Conservation (phyloP, 2,888 invertebrate species). For the Tenthredo distinguenda region DNA sequence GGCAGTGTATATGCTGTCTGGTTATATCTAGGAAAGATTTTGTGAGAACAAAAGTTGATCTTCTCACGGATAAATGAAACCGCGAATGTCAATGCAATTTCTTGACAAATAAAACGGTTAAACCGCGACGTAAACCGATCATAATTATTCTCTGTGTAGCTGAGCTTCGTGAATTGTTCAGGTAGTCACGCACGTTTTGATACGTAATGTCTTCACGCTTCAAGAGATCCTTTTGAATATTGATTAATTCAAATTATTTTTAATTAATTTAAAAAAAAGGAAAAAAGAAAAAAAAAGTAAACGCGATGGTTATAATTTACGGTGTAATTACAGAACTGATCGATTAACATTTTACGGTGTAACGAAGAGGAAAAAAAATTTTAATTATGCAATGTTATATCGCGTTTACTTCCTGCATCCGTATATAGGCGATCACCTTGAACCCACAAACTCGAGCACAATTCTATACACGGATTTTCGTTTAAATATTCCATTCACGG, state of each 20-base stretch:
- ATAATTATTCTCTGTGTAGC: not conserved
- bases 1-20: not conserved
- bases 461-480: slow-evolving; percentile 6
- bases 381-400: slow-evolving; percentile 32
- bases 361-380: not conserved
- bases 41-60: not conserved
- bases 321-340: slow-evolving; percentile 3
- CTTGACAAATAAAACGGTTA: not conserved
- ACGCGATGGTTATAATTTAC: not conserved
- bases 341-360: not conserved
- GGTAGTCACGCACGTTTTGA: not conserved
- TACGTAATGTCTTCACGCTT: not conserved
- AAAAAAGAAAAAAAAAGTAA: not conserved
- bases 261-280: not conserved
- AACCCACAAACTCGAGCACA: slow-evolving; percentile 50
- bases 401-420: slow-evolving; percentile 36
- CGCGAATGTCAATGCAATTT: slow-evolving; percentile 13
- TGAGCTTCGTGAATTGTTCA: not conserved
- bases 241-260: not conserved
- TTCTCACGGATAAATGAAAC: not conserved
- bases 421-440: slow-evolving; percentile 43
- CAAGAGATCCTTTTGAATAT: not conserved
- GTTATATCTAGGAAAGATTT: not conserved
- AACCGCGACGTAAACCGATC: slow-evolving; percentile 4
- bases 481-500: slow-evolving; percentile 1